Conservation (phyloP, 2,113 vertebrate species). For the Pomatostomus ruficeps region DNA sequence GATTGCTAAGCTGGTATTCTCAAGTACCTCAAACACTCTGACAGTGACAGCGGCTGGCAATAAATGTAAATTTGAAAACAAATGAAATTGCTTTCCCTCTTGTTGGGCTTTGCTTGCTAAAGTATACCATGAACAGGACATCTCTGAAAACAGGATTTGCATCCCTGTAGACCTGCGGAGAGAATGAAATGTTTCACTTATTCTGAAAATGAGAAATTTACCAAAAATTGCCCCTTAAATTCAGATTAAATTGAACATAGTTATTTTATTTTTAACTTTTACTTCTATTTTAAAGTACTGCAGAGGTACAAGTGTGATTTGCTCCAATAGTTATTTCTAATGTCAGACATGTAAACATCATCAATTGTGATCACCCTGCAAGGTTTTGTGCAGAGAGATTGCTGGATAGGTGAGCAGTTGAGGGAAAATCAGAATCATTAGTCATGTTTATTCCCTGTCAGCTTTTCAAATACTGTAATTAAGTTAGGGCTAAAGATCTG, state of each 20-base stretch:
- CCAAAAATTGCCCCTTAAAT: neutral
- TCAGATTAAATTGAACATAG: neutral
- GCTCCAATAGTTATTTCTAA: constrained; percentile 7
- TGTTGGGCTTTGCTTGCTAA: neutral
- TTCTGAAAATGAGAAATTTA: neutral
- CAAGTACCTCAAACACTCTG: neutral
- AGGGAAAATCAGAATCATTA: constrained; percentile 11
- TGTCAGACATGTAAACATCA: neutral
- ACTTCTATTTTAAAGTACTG: constrained; percentile 10
- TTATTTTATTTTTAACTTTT: neutral
- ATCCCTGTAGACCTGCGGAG: neutral
- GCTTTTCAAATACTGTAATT: constrained; percentile 4
- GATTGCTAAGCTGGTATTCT: neutral
- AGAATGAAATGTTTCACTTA: constrained; percentile 7
- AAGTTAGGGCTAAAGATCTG: constrained; percentile 1
- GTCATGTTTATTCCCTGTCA: constrained; percentile 19
- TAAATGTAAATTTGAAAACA: constrained; percentile 43
- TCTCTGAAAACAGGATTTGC: neutral
- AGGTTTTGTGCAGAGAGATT: neutral
- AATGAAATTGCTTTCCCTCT: neutral
- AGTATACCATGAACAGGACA: neutral
- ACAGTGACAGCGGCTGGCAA: neutral
- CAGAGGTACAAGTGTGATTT: neutral
- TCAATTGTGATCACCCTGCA: neutral
- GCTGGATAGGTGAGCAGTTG: neutral